These are phyloP conservation scores for Sipha maydis DNA, from an alignment of 2,888 invertebrate species.

Conservation along the genomic window DNA sequence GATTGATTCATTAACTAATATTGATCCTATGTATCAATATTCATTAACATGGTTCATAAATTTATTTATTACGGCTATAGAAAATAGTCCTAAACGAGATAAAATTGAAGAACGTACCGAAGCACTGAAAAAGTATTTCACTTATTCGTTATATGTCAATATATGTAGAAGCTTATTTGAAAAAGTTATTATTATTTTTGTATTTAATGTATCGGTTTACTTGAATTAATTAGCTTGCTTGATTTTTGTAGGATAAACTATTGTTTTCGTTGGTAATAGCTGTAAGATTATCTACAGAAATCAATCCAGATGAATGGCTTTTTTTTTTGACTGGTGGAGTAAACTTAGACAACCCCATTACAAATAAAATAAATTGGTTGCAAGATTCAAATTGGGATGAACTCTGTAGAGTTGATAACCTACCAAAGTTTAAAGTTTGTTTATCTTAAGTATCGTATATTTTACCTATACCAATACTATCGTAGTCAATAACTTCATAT, in stretches of 20 bases:
- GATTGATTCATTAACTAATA: conserved; percentile 76
- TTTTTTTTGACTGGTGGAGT: conserved; percentile 90
- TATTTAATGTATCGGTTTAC: background rate
- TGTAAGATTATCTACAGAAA: conserved; percentile 66
- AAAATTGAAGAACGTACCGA: conserved; percentile 77
- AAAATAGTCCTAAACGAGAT: conserved; percentile 78
- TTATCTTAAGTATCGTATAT: background rate
- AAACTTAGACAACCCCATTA: conserved; percentile 79
- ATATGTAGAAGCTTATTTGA: conserved; percentile 83
- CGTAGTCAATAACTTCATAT: no score
- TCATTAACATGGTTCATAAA: conserved; percentile 88
- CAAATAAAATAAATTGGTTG: conserved; percentile 76
- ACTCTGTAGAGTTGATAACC: conserved; percentile 73
- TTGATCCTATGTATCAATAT: conserved; percentile 91
- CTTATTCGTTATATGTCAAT: conserved; percentile 81
- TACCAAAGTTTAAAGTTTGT: conserved; percentile 67
- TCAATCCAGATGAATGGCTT: conserved; percentile 79
- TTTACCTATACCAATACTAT: no score
- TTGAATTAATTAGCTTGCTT: background rate
- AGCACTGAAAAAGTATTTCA: conserved; percentile 65
- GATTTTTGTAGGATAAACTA: conserved; percentile 74
- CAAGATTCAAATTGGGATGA: conserved; percentile 83
- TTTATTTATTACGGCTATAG: conserved; percentile 81
- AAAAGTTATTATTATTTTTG: conserved; percentile 58
- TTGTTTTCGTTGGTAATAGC: conserved; percentile 76